Evolutionary conservation across 1,140 invertebrate genomes (phyloP).

Genomic region (Cataglyphis hispanica): DNA sequence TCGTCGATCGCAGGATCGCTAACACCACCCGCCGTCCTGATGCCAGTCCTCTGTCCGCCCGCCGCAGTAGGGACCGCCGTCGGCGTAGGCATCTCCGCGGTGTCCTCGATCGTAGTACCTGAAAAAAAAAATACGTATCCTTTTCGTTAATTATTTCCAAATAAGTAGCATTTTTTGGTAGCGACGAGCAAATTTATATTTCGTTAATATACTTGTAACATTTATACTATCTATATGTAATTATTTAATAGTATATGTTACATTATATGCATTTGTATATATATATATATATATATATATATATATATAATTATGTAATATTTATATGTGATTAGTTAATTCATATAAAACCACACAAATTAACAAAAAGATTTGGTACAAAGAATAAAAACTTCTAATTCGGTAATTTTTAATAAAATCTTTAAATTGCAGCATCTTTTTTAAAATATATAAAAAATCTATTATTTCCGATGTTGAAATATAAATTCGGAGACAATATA

Average conservation of each 20-base stretch:
- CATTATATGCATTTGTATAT: too few relatives aligned
- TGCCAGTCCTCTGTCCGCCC: conserved; percentile 81
- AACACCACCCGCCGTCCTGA: conserved; percentile 81
- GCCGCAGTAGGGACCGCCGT: conserved; percentile 82
- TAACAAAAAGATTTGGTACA: background rate
- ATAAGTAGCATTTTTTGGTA: background rate
- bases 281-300: too few relatives aligned
- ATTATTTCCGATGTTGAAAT: background rate
- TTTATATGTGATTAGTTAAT: too few relatives aligned
- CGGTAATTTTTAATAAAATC: background rate
- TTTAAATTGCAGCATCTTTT: background rate
- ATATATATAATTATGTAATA: too few relatives aligned
- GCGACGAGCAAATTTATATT: too few relatives aligned
- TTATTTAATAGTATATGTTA: background rate
- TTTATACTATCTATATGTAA: background rate
- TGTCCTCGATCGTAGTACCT: conserved; percentile 84
- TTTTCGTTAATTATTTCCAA: background rate
- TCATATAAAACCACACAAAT: background rate
- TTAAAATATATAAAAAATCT: background rate
- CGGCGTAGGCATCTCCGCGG: conserved; percentile 82
- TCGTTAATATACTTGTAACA: too few relatives aligned
- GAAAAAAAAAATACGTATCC: conserved; percentile 8
- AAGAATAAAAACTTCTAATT: background rate
- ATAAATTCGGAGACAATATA: background rate
- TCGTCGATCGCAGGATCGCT: conserved; percentile 97